Evolutionary conservation across 2,113 vertebrate species (phyloP), one percentile per base, ranked within the genome.

Genomic region (Oncorhynchus masou): DNA sequence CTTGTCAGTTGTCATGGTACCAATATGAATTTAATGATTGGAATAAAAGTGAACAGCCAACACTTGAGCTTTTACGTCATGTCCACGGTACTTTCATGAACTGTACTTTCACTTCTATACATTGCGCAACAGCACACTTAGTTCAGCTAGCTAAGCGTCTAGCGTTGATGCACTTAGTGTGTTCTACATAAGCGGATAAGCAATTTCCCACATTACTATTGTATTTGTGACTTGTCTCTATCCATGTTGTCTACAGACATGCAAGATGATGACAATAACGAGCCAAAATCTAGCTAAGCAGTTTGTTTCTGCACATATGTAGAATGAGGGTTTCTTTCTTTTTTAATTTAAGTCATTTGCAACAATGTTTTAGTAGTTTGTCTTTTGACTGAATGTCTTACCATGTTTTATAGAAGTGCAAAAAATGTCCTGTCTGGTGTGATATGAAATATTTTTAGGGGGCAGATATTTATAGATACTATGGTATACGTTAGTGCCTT

Each of bases 381-480:
- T 80, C 79, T 71, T 59, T 68, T 75, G 74, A 75, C 20, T 59
- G 68, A 85, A 85, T 81, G 85, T 86, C 76, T 81, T 70, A 79
- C 48, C 34, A 54, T 25, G 51, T 71, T 71, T 70, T 79, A 70
- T 48, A 64, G 74, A 72, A 78, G 54, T 78, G 74, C 54, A 12
- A 27, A 81, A 77, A 79, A 69, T 45, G 65, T 76, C n/a, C 31
- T 70, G 51, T 75, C 45, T 75, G 74, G 70, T 75, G 39, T 70
- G 27, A 49, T 73, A 76, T 83, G 6, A 69, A 66, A 60, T 19
- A 86, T 90, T 87, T 86, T 83, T 85, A 73, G 66, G 29, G 73
- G 72, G 79, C 71, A 8, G 8, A 70, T 90, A 88, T 92, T 90
- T 93, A 92, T 88, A 81, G 74, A 80, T 86, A 78, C 84, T 81